Conservation (phyloP, 2,113 vertebrate genomes). For the Stegostoma tigrinum region DNA sequence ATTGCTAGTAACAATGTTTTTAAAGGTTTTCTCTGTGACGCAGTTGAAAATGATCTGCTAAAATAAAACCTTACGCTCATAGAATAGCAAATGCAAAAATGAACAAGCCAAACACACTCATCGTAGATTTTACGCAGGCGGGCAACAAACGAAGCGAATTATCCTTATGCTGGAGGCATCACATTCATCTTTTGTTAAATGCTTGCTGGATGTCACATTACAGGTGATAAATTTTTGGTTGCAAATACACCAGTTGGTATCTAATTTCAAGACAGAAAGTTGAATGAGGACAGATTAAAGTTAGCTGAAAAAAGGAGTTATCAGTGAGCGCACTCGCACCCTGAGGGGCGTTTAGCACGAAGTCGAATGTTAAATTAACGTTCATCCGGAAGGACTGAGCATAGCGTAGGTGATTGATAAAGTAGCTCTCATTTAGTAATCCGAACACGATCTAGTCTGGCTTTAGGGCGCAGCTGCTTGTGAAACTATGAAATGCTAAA, state of each 20-base stretch:
- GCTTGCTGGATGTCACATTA: neutral
- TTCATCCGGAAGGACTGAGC: neutral
- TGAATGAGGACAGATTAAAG: neutral
- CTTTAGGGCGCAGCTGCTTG: conserved; percentile 53
- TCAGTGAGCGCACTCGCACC: neutral
- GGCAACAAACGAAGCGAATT: neutral
- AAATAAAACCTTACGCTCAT: neutral
- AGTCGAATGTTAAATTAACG: conserved; percentile 11
- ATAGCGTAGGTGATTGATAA: conserved; percentile 40
- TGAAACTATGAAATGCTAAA: conserved; percentile 54
- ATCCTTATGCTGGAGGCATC: neutral
- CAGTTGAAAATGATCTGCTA: neutral
- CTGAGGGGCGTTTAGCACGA: neutral
- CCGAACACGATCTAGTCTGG: conserved; percentile 48
- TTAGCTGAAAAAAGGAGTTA: neutral
- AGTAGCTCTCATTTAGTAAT: conserved; percentile 45
- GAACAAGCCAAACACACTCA: neutral
- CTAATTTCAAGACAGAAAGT: neutral
- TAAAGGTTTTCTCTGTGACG: neutral
- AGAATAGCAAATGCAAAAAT: neutral
- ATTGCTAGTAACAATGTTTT: neutral
- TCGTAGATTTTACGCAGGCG: neutral
- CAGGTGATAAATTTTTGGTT: neutral
- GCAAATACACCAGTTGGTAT: neutral
- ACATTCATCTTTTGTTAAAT: neutral